Base-by-base conservation (phyloP, 1,140 invertebrate species). In the Centruroides sculpturatus region DNA sequence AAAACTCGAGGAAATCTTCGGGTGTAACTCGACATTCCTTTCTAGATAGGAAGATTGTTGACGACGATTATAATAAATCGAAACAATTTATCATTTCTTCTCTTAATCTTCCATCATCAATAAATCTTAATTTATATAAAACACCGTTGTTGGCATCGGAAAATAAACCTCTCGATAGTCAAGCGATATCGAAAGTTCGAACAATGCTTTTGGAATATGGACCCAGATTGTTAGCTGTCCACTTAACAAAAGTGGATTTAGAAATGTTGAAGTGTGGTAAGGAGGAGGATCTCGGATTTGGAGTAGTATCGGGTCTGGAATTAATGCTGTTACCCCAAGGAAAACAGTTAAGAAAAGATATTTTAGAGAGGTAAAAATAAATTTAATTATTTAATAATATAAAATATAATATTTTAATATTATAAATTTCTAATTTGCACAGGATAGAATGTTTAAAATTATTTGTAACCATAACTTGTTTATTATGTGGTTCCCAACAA, bases 101-200 rank as follows among this genome's bases (percentile, higher is more conserved):
- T 9, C 64, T 70, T 3, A 60, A 69, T 57, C 74, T 78, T 49
- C 71, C 77, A 1, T 82, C 82, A 10, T 77, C 81, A 63, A 85
- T 89, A 68, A 85, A 92, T 67, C 75, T 90, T 13, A 86, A 88
- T 64, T 83, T 82, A 60, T 92, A 70, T 11, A 12, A 9, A 48
- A 54, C 59, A 11, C 7, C 35, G 10, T 23, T 64, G 10, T 51
- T 94, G 47, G 86, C 88, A 0, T 74, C 82, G 0, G 84, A 92
- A 56, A 92, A 91, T 67, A 88, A 89, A 67, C 89, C 90, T 0
- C 69, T 96, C 23, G 91, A 95, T 70, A 82, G 82, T 0, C 84
- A 85, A 51, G 85, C 87, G 0, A 74, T 95, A 35, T 81, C 86
- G 67, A 84, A 82, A 4, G 82, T 92, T 10, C 86, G 87, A 61